Evolutionary conservation across 2,113 vertebrate species (phyloP).

Genomic region (Tylochromis polylepis): DNA sequence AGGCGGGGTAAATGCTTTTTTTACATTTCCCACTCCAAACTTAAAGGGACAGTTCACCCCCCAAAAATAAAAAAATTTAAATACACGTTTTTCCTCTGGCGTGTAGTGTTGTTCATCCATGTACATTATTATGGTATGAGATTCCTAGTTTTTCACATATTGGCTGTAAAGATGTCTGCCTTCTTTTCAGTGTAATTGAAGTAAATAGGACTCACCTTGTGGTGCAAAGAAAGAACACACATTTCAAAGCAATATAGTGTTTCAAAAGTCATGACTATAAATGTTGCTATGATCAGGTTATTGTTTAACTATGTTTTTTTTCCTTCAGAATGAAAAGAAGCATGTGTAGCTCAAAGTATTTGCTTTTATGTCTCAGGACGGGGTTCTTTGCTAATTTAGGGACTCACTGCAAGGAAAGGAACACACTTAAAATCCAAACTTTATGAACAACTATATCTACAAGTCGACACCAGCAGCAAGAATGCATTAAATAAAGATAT

Average conservation of each 20-base stretch:
- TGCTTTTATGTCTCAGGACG: not conserved
- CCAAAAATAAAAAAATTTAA: not conserved
- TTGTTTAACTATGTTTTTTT: not conserved
- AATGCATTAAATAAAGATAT: not conserved
- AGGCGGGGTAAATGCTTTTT: slow-evolving; percentile 81
- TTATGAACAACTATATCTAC: not conserved
- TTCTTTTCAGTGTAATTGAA: not conserved
- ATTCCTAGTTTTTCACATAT: not conserved
- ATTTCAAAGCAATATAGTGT: not conserved
- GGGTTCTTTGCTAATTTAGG: not conserved
- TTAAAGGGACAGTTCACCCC: not conserved
- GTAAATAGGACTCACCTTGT: not conserved
- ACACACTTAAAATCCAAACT: not conserved
- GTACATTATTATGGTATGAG: not conserved
- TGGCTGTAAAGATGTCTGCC: not conserved
- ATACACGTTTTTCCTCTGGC: not conserved
- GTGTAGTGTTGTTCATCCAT: not conserved
- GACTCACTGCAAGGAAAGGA: not conserved
- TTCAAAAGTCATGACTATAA: not conserved
- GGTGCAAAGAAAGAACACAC: not conserved
- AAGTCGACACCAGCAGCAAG: not conserved
- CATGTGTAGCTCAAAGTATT: not conserved
- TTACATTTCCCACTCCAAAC: not conserved
- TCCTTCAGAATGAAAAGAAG: not conserved
- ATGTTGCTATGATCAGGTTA: not conserved